Evolutionary conservation across 2,888 invertebrate genomes (phyloP), one percentile per base, ranked within the genome.

Genomic region (Protodeltote pygarga): DNA sequence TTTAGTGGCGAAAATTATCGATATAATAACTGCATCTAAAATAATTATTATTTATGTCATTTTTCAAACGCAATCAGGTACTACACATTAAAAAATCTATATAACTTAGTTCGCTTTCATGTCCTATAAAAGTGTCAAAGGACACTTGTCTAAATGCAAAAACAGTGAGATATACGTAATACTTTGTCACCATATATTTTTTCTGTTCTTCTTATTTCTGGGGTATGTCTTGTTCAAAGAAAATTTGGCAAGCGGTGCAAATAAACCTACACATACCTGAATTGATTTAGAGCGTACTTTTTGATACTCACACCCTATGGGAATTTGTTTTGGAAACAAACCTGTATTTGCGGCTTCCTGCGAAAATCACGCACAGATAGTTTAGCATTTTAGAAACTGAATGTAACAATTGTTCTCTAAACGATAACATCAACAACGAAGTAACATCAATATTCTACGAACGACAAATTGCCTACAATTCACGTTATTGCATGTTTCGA

Each of bases 401-500:
- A 39, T 23, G 34, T 38, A 46, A 57, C 20, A 4, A 4, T 24
- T 39, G 16, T 15, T 31, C 14, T 33, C 34, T 37, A 9, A 57
- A 41, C 19, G 25, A 41, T 41, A 48, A 49, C 31, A 57, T 41
- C 16, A 10, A 41, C 51, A 38, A 37, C 31, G 17, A 42, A 23
- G 23, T 44, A 25, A 53, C 44, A 41, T 65, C 65, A 61, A 48
- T 57, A 57, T 40, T 45, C 37, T 45, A 35, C 32, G 20, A 13
- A 27, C 39, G 60, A 41, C 41, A 49, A 54, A 59, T 42, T 28
- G 31, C 24, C 32, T 25, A 38, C 48, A 54, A 42, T 51, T 49
- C 33, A 41, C 41, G 46, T 37, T 48, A 58, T 63, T 62, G 54
- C 55, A 57, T 64, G 60, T 31, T 27, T 11, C 31, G 25, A 46